Percentiles rank a stretch among this genome's conserved stretches.
phyloP scores from a whole-genome alignment of 2,113 vertebrate genomes.

The Tetrao urogallus region DNA sequence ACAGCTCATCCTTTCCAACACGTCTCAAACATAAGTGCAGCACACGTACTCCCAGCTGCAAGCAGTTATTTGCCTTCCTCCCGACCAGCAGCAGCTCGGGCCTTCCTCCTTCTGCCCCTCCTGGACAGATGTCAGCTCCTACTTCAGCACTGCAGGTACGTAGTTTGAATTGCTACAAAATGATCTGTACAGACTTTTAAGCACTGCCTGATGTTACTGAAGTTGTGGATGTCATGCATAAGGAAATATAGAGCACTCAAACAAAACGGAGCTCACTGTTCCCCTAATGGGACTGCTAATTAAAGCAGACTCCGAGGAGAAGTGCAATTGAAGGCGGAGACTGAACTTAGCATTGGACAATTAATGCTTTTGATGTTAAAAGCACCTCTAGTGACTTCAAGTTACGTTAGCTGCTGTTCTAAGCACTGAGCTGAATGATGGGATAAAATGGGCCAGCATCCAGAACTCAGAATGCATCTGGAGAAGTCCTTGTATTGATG shows the following conservation, averaged over 20 bases:
- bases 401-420: conserved; percentile 46
- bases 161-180: conserved; percentile 18
- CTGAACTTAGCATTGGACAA: conserved; percentile 11
- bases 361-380: conserved; percentile 26
- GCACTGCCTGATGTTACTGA: background rate
- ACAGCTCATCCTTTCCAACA: background rate
- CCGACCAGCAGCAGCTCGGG: background rate
- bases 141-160: background rate
- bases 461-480: background rate
- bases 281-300: conserved; percentile 21
- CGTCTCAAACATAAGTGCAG: background rate
- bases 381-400: background rate
- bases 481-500: conserved; percentile 29
- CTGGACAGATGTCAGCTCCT: background rate
- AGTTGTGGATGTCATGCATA: background rate
- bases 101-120: background rate
- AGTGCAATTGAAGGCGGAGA: background rate
- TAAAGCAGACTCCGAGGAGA: background rate
- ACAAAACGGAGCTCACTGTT: background rate
- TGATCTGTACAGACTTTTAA: conserved; percentile 10
- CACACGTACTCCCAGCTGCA: background rate
- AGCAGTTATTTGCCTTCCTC: background rate
- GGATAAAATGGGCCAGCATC: conserved; percentile 4
- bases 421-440: conserved; percentile 21
- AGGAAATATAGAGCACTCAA: background rate